Percentiles rank a stretch among this genome's conserved stretches.
Evolutionary conservation across 2,113 vertebrate genomes (phyloP).

Genomic region (Balaenoptera acutorostrata): DNA sequence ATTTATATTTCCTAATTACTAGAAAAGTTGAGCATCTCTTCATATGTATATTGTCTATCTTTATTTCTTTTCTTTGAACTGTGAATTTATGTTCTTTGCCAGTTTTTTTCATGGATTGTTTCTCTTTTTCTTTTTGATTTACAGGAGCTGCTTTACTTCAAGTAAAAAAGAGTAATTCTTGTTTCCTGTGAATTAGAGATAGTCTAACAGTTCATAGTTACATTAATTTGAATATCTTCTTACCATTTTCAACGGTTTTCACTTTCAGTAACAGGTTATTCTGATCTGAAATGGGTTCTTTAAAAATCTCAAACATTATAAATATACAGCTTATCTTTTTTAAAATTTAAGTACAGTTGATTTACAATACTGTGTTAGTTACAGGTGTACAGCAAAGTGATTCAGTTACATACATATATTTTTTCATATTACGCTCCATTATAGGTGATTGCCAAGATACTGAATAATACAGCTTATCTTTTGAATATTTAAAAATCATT

Average conservation of each 20-base stretch:
- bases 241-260: neutral
- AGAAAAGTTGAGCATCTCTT: neutral
- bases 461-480: neutral
- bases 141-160: neutral
- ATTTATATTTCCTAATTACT: neutral
- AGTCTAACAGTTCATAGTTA: neutral
- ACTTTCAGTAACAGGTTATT: neutral
- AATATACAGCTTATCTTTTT: neutral
- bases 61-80: neutral
- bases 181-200: neutral
- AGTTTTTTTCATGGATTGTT: neutral
- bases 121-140: neutral
- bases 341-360: neutral
- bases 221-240: neutral
- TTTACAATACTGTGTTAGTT: neutral
- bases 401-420: neutral
- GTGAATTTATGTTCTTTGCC: neutral
- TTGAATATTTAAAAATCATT: slow-evolving; percentile 17
- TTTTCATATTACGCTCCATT: neutral
- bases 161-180: neutral
- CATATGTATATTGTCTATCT: neutral
- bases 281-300: neutral
- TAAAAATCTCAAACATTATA: neutral
- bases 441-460: neutral
- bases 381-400: neutral